Evolutionary conservation across 2,888 invertebrate species (phyloP).

Genomic region (Prenolepis imparis): DNA sequence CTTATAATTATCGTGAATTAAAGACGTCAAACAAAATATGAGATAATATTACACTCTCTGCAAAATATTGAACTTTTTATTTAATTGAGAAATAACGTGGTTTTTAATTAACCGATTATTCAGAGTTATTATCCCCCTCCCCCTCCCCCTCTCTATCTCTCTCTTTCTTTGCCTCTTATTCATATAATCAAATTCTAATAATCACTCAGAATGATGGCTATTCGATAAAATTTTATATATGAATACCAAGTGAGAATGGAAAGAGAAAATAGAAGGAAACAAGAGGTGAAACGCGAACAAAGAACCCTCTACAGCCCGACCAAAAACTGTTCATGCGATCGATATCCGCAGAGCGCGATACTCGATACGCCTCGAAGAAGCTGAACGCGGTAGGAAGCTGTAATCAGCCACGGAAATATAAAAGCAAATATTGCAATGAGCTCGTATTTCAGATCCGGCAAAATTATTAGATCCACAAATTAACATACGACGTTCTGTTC

Average conservation of each 20-base stretch:
- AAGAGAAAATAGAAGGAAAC: constrained; percentile 5
- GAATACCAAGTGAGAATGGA: constrained; percentile 1
- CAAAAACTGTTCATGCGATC: constrained; percentile 64
- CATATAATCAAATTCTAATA: neutral
- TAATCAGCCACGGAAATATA: constrained; percentile 57
- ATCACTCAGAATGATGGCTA: constrained; percentile 11
- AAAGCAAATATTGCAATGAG: neutral
- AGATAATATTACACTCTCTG: neutral
- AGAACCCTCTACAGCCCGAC: constrained; percentile 52
- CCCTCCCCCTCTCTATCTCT: neutral
- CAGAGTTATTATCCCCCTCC: neutral
- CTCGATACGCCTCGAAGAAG: constrained; percentile 66
- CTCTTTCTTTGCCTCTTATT: neutral
- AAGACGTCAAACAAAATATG: neutral
- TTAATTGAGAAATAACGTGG: neutral
- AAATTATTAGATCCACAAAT: constrained; percentile 16
- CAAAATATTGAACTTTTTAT: constrained; percentile 4
- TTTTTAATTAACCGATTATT: constrained; percentile 28
- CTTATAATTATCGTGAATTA: neutral
- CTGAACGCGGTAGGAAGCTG: constrained; percentile 52
- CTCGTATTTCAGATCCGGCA: neutral
- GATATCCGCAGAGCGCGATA: constrained; percentile 63
- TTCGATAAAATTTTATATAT: constrained; percentile 33
- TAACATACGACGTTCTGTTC: neutral
- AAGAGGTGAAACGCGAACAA: constrained; percentile 57